Base-by-base conservation (phyloP, 2,113 vertebrate genomes). In the Ptilonorhynchus violaceus region DNA sequence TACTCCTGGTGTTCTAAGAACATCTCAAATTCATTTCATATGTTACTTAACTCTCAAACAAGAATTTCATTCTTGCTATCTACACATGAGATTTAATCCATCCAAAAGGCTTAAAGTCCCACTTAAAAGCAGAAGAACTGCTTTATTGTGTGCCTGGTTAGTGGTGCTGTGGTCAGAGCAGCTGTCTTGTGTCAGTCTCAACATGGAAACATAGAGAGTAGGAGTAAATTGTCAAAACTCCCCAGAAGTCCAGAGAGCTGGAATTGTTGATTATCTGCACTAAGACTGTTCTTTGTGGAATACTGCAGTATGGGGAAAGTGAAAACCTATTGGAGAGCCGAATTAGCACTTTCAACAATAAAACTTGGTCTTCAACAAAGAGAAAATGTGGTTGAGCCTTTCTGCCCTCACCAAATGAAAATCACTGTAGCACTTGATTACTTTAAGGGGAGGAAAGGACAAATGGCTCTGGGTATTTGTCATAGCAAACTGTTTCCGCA, bases 341-440 rank as follows among this genome's bases (percentile, higher is more conserved):
- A 90, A 89, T 53, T 89, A 96, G 83, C 24, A 17, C 59, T 80
- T 89, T 47, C 23, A 88, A 83, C 50, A 88, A 80, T 93, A 94
- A 94, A 93, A 76, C n/a, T 69, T 88, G 59, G 55, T 76, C 59
- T 69, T 83, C 67, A 86, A 31, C 33, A 76, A 82, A 44, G 47
- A 83, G 68, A 60, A 81, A 47, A 74, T 42, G 53, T 95, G 81
- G 42, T 93, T 2, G 25, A 96, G 21, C 80, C 62, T 88, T 92
- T 93, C 81, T 93, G 46, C 75, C 53, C 35, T 93, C 24, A 50
- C 19, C 27, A 55, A 50, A 59, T 80, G 23, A 58, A 93, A 85
- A 74, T 15, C 20, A 18, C 30, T 58, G 16, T 76, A 74, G 50
- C 15, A 25, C 77, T 31, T 33, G 15, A 41, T 72, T n/a, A 49